These are phyloP conservation scores for Lycophotia porphyrea DNA, from an alignment of 2,888 invertebrate species.

Conservation along the genomic window DNA sequence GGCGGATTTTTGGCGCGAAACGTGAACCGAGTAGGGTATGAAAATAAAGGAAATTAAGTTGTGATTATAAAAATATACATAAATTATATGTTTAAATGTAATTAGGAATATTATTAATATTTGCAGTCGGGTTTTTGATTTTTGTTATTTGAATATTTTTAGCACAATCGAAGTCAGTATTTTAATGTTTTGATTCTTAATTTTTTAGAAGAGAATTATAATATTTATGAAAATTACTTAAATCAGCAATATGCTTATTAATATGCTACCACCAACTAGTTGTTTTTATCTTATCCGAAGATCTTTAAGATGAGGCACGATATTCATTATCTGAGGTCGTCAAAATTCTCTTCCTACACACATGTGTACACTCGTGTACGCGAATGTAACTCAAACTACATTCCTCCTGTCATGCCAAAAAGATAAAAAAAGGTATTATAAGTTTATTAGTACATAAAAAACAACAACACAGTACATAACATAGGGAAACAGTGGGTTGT, in stretches of 20 bases:
- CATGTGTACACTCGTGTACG: background rate
- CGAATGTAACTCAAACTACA: background rate
- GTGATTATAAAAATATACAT: too few relatives aligned
- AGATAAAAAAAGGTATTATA: too few relatives aligned
- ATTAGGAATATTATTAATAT: too few relatives aligned
- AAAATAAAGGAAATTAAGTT: too few relatives aligned
- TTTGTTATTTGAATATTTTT: too few relatives aligned
- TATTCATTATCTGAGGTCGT: conserved; percentile 8
- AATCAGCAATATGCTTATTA: background rate
- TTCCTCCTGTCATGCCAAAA: background rate
- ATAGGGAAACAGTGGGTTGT: too few relatives aligned
- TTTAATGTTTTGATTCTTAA: background rate
- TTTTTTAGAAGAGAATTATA: background rate
- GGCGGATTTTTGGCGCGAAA: too few relatives aligned
- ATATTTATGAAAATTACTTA: background rate
- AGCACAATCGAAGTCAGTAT: background rate
- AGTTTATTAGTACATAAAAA: too few relatives aligned
- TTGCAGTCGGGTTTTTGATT: too few relatives aligned
- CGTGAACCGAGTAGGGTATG: too few relatives aligned
- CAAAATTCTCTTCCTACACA: conserved; percentile 2
- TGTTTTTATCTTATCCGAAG: background rate
- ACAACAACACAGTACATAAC: too few relatives aligned
- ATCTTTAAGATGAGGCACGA: conserved; percentile 9
- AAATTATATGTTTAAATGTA: too few relatives aligned
- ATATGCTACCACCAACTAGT: background rate